Conservation (phyloP, 2,797 vertebrate species). For the Malurus splendens region DNA sequence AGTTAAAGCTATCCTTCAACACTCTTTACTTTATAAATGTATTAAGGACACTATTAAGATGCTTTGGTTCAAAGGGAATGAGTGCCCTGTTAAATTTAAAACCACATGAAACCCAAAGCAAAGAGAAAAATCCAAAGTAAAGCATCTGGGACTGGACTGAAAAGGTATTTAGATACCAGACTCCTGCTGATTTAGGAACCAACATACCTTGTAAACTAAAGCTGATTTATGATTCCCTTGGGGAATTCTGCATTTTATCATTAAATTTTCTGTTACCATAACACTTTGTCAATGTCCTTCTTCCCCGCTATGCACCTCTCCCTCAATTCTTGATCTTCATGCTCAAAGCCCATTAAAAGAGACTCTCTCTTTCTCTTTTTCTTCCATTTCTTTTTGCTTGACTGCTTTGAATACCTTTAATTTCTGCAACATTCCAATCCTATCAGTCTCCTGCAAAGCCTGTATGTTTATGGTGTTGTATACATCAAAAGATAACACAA, state of each 20-base stretch:
- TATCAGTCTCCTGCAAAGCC: background rate
- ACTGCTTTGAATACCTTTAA: background rate
- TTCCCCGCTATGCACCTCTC: background rate
- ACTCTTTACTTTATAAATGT: background rate
- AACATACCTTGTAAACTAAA: background rate
- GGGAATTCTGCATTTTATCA: slow-evolving; percentile 31
- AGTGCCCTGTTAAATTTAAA: slow-evolving; percentile 20
- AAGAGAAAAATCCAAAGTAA: background rate
- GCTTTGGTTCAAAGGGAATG: background rate
- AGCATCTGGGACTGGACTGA: slow-evolving; percentile 7
- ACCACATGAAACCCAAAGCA: background rate
- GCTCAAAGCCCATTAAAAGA: background rate
- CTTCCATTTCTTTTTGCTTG: background rate
- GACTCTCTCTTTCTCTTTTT: background rate
- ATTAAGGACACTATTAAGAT: background rate
- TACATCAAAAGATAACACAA: background rate
- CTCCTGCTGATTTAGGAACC: slow-evolving; percentile 42
- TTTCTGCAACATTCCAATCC: slow-evolving; percentile 3
- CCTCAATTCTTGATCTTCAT: background rate
- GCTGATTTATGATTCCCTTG: slow-evolving; percentile 32
- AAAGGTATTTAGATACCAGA: slow-evolving; percentile 27
- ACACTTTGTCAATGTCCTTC: slow-evolving; percentile 7
- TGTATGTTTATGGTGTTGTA: background rate
- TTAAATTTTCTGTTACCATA: slow-evolving; percentile 33
- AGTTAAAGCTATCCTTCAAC: background rate